Base-by-base conservation (phyloP, 1,140 invertebrate species). In the Campoletis sonorensis region DNA sequence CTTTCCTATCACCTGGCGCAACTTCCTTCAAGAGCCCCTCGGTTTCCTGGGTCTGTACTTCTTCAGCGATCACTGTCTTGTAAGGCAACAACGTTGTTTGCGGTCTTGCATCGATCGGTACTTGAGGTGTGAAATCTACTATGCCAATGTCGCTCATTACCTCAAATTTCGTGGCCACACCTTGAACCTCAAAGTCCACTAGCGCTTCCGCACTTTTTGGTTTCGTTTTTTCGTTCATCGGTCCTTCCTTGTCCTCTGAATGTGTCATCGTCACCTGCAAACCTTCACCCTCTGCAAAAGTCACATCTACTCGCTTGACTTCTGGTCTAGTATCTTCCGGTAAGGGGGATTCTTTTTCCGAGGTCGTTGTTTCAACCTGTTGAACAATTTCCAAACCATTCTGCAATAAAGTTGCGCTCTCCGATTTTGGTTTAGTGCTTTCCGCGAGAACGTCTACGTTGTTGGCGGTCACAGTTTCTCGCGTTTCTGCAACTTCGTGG, bases 281-380 rank as follows among this genome's bases (percentile, higher is more conserved):
- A 83, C 91, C 85, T 88, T 93, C 87, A 70, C 89, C 90, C 88
- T 93, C 92, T 83, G 91, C 88, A 84, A 93, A 94, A 13, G 79
- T 83, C 54, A 93, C 80, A 71, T 86, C 86, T 11, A 91, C 90
- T 51, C 86, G 86, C 84, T 94, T 93, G 21, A 76, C 80, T 51
- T 93, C 91, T 23, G 93, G 92, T 89, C 91, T 92, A 3, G 92
- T 80, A 70, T 92, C 88, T 61, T 85, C 84, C 21, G 70, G 58
- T 64, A 93, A 89, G 71, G 86, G 83, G 40, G 88, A 90, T 91
- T 94, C 94, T 85, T 92, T 94, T 87, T 94, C 94, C 13, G 91
- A 93, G 64, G 87, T 49, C 2, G 89, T 90, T 71, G 92, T 86
- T 88, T 93, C 86, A 16, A 86, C 89, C 87, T 93, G 91, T 84